A percentile compares a stretch with the other conserved stretches of the same genome.
These are phyloP conservation scores for Silvanus unidentatus DNA, from an alignment of 2,888 invertebrate genomes.

Conservation along the genomic window DNA sequence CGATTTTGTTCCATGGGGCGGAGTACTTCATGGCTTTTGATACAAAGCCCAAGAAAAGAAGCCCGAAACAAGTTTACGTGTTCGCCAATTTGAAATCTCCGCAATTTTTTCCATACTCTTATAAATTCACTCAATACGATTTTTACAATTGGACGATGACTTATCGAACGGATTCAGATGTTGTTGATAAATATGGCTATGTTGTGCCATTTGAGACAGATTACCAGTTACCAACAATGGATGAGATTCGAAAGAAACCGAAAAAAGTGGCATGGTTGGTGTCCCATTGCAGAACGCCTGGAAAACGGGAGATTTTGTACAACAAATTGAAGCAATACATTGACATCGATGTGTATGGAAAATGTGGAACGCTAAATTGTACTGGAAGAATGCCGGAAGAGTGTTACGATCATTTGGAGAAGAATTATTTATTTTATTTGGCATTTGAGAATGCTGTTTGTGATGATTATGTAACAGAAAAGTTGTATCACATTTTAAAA, in stretches of 20 bases:
- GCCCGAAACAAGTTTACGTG: slow-evolving; percentile 47
- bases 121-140: slow-evolving; percentile 24
- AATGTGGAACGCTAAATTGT: slow-evolving; percentile 42
- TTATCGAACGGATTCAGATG: slow-evolving; percentile 45
- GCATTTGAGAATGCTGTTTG: slow-evolving; percentile 68
- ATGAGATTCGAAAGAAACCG: slow-evolving; percentile 36
- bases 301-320: slow-evolving; percentile 45
- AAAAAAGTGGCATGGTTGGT: slow-evolving; percentile 55
- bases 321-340: slow-evolving; percentile 52
- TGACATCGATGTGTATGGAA: slow-evolving; percentile 58
- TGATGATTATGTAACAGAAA: slow-evolving; percentile 59
- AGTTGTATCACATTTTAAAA: slow-evolving; percentile 53
- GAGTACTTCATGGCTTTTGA: slow-evolving; percentile 33
- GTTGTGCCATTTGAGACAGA: slow-evolving; percentile 17
- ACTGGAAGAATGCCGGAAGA: slow-evolving; percentile 31
- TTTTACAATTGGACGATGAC: slow-evolving; percentile 54
- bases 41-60: slow-evolving; percentile 28
- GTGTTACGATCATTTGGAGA: slow-evolving; percentile 47
- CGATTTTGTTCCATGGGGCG: slow-evolving; percentile 48
- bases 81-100: slow-evolving; percentile 50
- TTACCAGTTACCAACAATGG: slow-evolving; percentile 20
- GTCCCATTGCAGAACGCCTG: slow-evolving; percentile 49
- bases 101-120: slow-evolving; percentile 20
- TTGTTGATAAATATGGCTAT: slow-evolving; percentile 43
- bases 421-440: slow-evolving; percentile 64